Base-by-base conservation (phyloP, 2,888 invertebrate species). In the Atethmia centrago region DNA sequence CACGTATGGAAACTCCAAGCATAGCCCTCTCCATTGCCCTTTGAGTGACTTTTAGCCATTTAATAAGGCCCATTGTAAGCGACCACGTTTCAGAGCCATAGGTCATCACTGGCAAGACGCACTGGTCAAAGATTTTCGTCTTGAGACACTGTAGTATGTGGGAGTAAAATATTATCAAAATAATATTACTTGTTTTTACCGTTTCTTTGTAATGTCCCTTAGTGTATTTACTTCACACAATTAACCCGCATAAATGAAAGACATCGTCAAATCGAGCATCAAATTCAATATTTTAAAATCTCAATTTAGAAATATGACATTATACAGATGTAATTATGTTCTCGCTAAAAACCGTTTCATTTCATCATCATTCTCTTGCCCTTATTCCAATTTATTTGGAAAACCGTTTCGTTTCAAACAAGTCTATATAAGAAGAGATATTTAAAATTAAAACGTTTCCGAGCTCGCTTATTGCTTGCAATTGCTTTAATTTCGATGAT, bases 401-500 rank as follows among this genome's bases (percentile, higher is more conserved):
- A n/a, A 79, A 40, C 28, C 51, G 31, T 80, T 72, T 63, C 45
- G 56, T 45, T 63, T 45, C 25, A 19, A 58, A 77, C 45, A 71
- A 19, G 19, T 28, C 36, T 78, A 70, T 79, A 56, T 70, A 76
- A 49, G 31, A 49, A 65, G 4, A 25, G 53, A 28, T 61, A 65
- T 74, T 80, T 56, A 74, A 49, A 55, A 74, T 65, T 10, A 51
- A 80, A 62, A 74, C 7, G 31, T 12, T 28, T 51, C 47, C 14
- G 4, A 7, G 12, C n/a, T 68, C 51, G n/a, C 19, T 68, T 53
- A 45, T 36, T n/a, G 21, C 36, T 81, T 47, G 53, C 16, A 59
- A 64, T 45, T 40, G 59, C 25, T 53, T 70, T 63, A 55, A 82
- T 82, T 69, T 61, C 61, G 5, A 67, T 45, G 56, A 36, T 77